These are phyloP conservation scores for Nasonia giraulti DNA, from an alignment of 1,140 invertebrate species.

Conservation along the genomic window DNA sequence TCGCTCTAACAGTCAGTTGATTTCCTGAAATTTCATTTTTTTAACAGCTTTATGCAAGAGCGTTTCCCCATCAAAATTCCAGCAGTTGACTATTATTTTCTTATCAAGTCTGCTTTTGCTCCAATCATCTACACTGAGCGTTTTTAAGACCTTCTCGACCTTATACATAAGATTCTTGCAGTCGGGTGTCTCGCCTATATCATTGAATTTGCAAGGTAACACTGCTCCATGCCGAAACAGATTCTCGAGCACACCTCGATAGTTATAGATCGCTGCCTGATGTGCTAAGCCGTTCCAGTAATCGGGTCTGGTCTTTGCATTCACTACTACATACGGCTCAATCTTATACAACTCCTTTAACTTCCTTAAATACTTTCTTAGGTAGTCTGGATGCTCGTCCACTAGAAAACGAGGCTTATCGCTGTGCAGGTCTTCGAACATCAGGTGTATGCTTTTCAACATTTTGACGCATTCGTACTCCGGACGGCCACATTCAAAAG, in stretches of 20 bases:
- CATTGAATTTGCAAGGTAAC: background rate
- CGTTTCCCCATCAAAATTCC: background rate
- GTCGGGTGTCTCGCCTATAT: background rate
- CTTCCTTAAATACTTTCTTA: background rate
- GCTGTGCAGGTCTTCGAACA: background rate
- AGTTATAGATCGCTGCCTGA: background rate
- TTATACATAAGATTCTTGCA: background rate
- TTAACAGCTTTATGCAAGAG: background rate
- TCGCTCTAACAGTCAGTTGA: background rate
- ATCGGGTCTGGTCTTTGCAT: background rate
- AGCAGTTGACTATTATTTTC: background rate
- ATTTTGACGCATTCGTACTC: background rate
- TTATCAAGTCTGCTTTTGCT: background rate
- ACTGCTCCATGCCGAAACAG: background rate
- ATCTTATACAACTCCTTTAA: background rate
- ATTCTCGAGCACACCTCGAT: background rate
- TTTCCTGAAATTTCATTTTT: background rate
- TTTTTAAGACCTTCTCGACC: background rate
- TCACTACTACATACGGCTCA: background rate
- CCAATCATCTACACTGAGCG: background rate
- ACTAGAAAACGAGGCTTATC: background rate
- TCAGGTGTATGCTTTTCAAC: background rate
- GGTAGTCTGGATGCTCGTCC: background rate
- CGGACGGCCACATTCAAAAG: background rate
- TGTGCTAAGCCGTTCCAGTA: background rate